Base-by-base conservation (phyloP, 2,797 vertebrate genomes). In the Micrastur ruficollis region DNA sequence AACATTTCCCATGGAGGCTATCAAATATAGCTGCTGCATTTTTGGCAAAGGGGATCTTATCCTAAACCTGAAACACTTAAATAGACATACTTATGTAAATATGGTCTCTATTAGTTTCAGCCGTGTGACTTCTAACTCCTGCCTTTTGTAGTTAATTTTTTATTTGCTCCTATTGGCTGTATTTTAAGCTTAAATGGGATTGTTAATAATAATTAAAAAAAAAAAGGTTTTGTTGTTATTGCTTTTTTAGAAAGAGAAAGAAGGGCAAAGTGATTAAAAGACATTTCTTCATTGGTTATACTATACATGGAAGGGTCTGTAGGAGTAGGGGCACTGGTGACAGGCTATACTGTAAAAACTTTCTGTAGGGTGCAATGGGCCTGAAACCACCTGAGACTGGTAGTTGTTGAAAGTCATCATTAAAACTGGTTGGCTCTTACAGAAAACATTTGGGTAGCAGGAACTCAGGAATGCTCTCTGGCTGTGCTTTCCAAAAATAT, bases 1-100 rank as follows among this genome's bases (percentile, higher is more conserved):
- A 85, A 68, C 44, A 67, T 93, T 89, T 75, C 91, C 93, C 90
- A 53, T 67, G 75, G 85, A 92, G 74, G 81, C 84, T 29, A 89
- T 68, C 82, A 92, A 92, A 91, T 95, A 53, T 12, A 92, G 56
- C 81, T 75, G 89, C 92, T 83, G 92, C 83, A 80, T 92, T 95
- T 95, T 97, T 94, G 94, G 94, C 91, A 90, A 32, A 67, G 89
- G 36, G 58, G 63, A 58, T 90, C 61, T 46, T 20, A 53, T 68
- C 92, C 85, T 55, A 61, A 92, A 81, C 52, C 50, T 76, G 56
- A 90, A 73, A 86, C 90, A 70, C 81, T 94, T 94, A 80, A 86
- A 70, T 46, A 73, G 49, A 49, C 74, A 73, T 68, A 46, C 91
- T 94, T 68, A n/a, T 6, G 14, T 78, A 73, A 93, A 90, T 68